Evolutionary conservation across 2,797 vertebrate genomes (phyloP), one percentile per base, ranked within the genome.

Genomic region (Molothrus ater): DNA sequence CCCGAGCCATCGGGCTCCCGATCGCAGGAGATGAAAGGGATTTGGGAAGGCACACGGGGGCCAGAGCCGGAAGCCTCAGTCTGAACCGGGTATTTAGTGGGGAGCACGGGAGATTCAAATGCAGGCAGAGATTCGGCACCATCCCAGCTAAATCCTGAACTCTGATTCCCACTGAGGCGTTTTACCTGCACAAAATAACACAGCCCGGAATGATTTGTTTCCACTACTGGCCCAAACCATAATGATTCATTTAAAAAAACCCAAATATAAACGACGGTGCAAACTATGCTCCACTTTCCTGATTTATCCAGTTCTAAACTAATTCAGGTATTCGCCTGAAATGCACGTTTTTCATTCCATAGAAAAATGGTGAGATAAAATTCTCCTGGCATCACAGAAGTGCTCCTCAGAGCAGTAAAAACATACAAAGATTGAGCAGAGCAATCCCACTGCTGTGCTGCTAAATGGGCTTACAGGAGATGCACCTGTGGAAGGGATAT

Each of bases 1-100:
- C 83, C 84, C 45, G 45, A 92, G 91, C 76, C n/a, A 47, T 54
- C 4, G 3, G 70, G 86, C 74, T 96, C 19, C 13, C 53, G 81
- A 11, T 61, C 94, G 21, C 85, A 69, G 79, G 91, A 96, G 93
- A 96, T 96, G 87, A 93, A 94, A 95, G 75, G 8, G 86, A 7
- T 76, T 79, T 64, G 3, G 64, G 74, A 13, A 96, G 76, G 86
- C 40, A 60, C 47, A 43, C 57, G 22, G 69, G 66, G 88, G 92
- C 93, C 92, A 92, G 34, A 87, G 88, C 51, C 54, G 53, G 82
- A 87, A 94, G 80, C 78, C 74, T 73, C 17, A 83, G 81, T 4
- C 42, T 40, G 43, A 94, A 72, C 53, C 43, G 43, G 13, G 28
- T 3, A 1, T 65, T 90, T 2, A 68, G 86, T 66, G 84, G 76